Evolutionary conservation across 2,797 vertebrate genomes (phyloP), one percentile per base, ranked within the genome.

Genomic region (Merluccius polli): DNA sequence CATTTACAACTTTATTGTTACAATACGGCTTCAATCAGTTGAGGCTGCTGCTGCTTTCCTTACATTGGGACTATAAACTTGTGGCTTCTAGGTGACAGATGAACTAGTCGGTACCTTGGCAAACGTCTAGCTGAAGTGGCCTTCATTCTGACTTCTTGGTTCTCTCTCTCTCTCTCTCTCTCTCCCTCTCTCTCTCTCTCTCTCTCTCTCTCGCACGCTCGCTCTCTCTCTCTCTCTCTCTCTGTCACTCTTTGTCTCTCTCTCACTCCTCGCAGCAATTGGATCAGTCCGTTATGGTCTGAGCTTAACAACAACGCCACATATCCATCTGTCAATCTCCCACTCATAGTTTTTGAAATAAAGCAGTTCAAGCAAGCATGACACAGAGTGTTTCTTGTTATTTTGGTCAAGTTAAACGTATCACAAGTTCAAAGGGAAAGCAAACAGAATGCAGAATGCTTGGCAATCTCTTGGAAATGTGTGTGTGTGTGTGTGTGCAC

Each of bases 341-440:
- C 75, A 84, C 84, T 87, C 79, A 89, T 86, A 86, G 92, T 92
- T 88, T 82, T 82, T 91, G 94, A 92, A 94, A 94, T 94, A 94
- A 94, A 94, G 89, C 88, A 80, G 86, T 81, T 88, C 87, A 85
- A 88, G 88, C 90, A 89, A 83, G 79, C 81, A 86, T 71, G 75
- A 84, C 65, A 86, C 78, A 63, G 75, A 85, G 75, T 73, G 68
- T 73, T 38, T 74, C 76, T 13, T 21, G 18, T 86, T 77, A 73
- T 90, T 86, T 86, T 32, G 74, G 79, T 33, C 71, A 38, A 73
- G 81, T 81, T 72, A 69, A 32, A 78, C 70, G 69, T n/a, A 75
- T 70, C 68, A 69, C 80, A 35, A 73, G 30, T 33, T 36, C 72
- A 9, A 18, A 32, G 31, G 30, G 35, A 63, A 44, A 63, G 31